These are phyloP conservation scores for Acanthiza pusilla DNA, from an alignment of 2,797 vertebrate species.

Conservation along the genomic window DNA sequence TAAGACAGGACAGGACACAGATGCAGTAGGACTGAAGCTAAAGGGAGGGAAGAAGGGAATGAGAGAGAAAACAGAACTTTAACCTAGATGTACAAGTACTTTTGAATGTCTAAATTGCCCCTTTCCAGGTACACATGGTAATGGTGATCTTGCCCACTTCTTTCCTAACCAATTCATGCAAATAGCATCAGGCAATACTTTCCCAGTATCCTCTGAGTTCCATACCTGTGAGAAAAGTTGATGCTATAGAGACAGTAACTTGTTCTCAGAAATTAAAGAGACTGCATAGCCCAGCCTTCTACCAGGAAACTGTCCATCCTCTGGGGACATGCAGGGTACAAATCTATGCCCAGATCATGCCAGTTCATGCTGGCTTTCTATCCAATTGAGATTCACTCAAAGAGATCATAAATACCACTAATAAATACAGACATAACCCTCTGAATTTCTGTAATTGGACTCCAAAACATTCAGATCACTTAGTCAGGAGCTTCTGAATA, in stretches of 20 bases:
- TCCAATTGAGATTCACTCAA: background rate
- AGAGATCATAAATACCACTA: background rate
- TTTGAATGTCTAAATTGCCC: background rate
- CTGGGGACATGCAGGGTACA: accelerated
- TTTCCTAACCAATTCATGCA: background rate
- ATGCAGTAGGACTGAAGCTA: background rate
- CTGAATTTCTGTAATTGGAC: background rate
- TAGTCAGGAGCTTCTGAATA: background rate
- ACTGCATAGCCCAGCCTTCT: background rate
- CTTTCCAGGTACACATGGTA: background rate
- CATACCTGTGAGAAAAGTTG: background rate
- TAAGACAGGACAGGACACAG: background rate
- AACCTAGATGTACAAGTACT: accelerated
- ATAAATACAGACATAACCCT: background rate
- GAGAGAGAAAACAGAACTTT: background rate
- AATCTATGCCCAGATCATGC: background rate
- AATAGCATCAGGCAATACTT: background rate
- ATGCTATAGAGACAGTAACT: background rate
- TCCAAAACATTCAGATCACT: background rate
- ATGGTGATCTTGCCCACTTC: background rate
- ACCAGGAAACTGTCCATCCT: background rate
- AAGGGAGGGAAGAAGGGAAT: background rate
- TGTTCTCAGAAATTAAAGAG: accelerated
- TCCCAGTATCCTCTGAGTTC: background rate
- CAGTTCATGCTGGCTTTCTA: background rate